phyloP scores from a whole-genome alignment of 2,797 vertebrate species.

The Alca torda region DNA sequence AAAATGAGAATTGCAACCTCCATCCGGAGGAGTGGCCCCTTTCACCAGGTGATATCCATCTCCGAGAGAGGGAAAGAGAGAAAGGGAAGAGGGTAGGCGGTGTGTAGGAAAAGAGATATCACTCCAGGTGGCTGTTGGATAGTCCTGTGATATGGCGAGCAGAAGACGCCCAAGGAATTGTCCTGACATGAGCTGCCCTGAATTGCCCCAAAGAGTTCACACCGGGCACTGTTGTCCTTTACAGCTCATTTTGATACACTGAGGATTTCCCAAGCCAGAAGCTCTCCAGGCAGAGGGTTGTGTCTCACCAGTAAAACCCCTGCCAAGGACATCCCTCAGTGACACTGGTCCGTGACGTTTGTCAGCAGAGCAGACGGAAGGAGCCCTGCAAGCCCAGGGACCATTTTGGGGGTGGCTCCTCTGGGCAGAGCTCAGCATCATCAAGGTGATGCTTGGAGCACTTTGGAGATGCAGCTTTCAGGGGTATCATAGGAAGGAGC shows the following conservation, averaged over 20 bases:
- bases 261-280: slow-evolving; percentile 10
- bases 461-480: neutral
- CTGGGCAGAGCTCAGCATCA: neutral
- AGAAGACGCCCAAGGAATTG: slow-evolving; percentile 20
- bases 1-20: slow-evolving; percentile 16
- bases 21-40: slow-evolving; percentile 39
- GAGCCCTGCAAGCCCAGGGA: neutral
- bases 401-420: rapidly evolving
- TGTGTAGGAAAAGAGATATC: slow-evolving; percentile 39
- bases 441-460: neutral
- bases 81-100: slow-evolving; percentile 17
- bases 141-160: neutral
- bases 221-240: neutral
- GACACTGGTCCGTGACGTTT: rapidly evolving
- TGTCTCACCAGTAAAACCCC: neutral
- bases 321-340: neutral
- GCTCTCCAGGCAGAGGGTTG: neutral
- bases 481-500: neutral
- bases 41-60: slow-evolving; percentile 53
- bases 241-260: neutral
- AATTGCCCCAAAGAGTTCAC: slow-evolving; percentile 2
- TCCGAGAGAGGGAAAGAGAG: neutral
- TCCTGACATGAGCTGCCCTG: slow-evolving; percentile 31
- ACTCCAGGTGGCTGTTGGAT: slow-evolving; percentile 1
- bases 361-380: neutral